Base-by-base conservation (phyloP, 1,140 invertebrate species). In the Neomicropteryx cornuta region DNA sequence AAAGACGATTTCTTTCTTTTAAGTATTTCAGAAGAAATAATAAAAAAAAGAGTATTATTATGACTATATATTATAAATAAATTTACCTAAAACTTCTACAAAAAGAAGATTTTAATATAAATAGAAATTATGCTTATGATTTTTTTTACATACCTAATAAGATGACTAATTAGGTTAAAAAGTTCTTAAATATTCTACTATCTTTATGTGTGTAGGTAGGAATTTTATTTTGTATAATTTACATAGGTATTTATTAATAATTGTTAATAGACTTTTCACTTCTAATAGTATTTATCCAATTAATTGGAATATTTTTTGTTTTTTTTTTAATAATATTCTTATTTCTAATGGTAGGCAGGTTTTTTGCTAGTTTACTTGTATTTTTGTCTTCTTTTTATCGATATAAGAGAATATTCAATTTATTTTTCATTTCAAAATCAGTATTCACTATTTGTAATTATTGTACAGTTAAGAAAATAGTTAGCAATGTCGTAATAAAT, bases 291-390 rank as follows among this genome's bases (percentile, higher is more conserved):
- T 24, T 24, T 24, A 6, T 8, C 23, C 23, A 24, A 24, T 24
- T 24, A 24, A 24, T 24, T n/a, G 23, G n/a, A n/a, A n/a, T n/a
- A n/a, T n/a, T n/a, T n/a, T n/a, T n/a, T n/a, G n/a, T n/a, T n/a
- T n/a, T n/a, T n/a, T n/a, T n/a, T n/a, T 49, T 62, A 60, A 52
- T 62, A 60, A 58, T 55, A 52, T 44, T 45, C 47, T 39, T 48
- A 33, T 29, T 33, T 35, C 37, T 18, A 33, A 14, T 20, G 33
- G 17, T 30, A 16, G 33, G 20, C 37, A 36, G 36, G 41, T 29
- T 44, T 19, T 39, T 23, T 18, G 36, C 29, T 36, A 24, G 19
- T 40, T 8, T 8, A 28, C 11, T 28, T 18, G 16, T 11, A 36
- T 36, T 39, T 18, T 19, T 19, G 27, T 39, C 21, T 22, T 14